Percentiles rank a stretch among this genome's conserved stretches.
These are phyloP conservation scores for Danio jaintianensis DNA, from an alignment of 2,797 vertebrate species.

Conservation along the genomic window DNA sequence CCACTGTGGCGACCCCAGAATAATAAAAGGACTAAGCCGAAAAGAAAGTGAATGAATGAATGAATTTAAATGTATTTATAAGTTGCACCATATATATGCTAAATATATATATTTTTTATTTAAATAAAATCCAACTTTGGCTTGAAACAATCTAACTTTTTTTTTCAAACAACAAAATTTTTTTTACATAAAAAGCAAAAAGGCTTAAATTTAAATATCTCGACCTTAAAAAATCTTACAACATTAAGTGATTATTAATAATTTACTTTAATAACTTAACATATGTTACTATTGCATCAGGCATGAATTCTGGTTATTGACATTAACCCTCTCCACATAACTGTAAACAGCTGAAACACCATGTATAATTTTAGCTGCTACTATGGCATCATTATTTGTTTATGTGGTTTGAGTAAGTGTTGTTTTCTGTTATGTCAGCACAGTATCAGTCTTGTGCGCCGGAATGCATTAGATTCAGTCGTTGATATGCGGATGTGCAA, in stretches of 20 bases:
- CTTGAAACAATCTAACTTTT: too few species aligned
- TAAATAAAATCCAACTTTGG: too few species aligned
- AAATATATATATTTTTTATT: too few species aligned
- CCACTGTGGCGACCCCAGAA: too few species aligned
- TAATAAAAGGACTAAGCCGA: too few species aligned
- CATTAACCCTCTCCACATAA: not conserved
- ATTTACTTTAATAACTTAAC: not conserved
- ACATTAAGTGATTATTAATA: not conserved
- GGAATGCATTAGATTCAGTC: slow-evolving; percentile 5
- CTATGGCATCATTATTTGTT: not conserved
- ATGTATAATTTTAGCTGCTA: slow-evolving; percentile 14
- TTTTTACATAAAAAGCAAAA: too few species aligned
- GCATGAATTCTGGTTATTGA: not conserved
- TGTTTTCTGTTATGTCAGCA: slow-evolving; percentile 20
- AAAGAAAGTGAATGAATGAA: too few species aligned
- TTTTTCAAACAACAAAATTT: too few species aligned
- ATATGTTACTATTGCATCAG: not conserved
- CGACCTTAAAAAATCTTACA: too few species aligned
- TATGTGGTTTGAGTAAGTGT: slow-evolving; percentile 6
- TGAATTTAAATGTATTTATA: too few species aligned
- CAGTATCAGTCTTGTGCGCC: not conserved
- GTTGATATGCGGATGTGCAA: slow-evolving; percentile 41
- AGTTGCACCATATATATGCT: too few species aligned
- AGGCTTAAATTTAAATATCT: too few species aligned
- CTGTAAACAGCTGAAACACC: not conserved